A percentile compares a stretch with the other conserved stretches of the same genome.
These are phyloP conservation scores for Chirona hameri DNA, from an alignment of 2,888 invertebrate genomes.

Conservation along the genomic window DNA sequence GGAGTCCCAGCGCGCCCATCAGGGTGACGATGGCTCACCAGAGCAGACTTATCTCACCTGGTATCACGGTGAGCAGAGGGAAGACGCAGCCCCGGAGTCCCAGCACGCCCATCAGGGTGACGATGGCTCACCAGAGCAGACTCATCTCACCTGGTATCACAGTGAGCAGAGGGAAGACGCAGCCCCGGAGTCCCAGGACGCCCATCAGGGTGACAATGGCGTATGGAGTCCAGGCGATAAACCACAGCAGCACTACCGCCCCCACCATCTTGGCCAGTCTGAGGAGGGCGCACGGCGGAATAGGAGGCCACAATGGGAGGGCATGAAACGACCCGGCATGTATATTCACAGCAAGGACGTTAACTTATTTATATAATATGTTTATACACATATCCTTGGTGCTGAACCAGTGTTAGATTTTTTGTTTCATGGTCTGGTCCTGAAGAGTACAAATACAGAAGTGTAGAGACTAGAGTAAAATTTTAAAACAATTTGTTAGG, in stretches of 20 bases:
- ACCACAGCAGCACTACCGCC: slow-evolving; percentile 76
- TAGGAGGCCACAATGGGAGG: no score
- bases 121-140: slow-evolving; percentile 51
- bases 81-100: slow-evolving; percentile 62
- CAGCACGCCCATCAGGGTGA: slow-evolving; percentile 75
- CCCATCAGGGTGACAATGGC: slow-evolving; percentile 77
- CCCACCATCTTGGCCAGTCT: slow-evolving; percentile 76
- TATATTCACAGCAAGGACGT: no score
- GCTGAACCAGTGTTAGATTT: no score
- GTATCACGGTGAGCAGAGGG: slow-evolving; percentile 71
- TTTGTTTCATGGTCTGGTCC: no score
- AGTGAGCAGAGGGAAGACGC: slow-evolving; percentile 60
- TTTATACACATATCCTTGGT: no score
- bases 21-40: slow-evolving; percentile 65
- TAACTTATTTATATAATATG: no score
- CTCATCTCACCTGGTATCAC: slow-evolving; percentile 62
- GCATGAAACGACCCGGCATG: no score
- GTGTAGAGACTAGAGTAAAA: no score
- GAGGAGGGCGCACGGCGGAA: no score
- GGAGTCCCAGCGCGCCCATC: slow-evolving; percentile 76
- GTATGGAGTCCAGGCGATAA: slow-evolving; percentile 87
- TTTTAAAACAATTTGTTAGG: no score
- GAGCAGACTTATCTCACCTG: slow-evolving; percentile 44
- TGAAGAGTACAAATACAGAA: no score
- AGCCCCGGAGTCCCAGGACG: slow-evolving; percentile 67